phyloP scores from a whole-genome alignment of 1,140 invertebrate genomes.

The Lucilia sericata region DNA sequence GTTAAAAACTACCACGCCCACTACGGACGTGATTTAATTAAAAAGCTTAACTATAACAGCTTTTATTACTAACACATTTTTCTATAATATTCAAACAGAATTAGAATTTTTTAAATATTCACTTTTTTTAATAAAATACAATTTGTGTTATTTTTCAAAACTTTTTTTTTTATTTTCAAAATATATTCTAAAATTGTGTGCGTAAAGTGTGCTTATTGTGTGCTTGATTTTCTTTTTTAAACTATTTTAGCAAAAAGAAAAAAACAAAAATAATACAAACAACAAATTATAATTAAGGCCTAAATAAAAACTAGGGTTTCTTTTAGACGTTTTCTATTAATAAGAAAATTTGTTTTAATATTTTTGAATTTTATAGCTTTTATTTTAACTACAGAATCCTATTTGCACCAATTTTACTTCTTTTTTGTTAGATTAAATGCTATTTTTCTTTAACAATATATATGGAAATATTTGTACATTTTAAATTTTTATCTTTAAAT shows the following conservation, averaged over 20 bases:
- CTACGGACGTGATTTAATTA: too few relatives aligned
- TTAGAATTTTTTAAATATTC: too few relatives aligned
- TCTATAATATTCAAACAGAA: too few relatives aligned
- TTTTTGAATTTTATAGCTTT: slow-evolving; percentile 4
- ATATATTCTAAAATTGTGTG: slow-evolving; percentile 23
- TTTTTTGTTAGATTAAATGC: background rate
- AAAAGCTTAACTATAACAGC: too few relatives aligned
- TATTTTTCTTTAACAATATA: background rate
- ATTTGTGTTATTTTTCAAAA: background rate
- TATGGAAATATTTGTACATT: slow-evolving; percentile 33
- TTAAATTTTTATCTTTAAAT: background rate
- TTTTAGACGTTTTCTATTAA: background rate
- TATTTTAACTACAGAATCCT: slow-evolving; percentile 17
- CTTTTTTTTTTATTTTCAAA: slow-evolving; percentile 1
- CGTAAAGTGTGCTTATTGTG: slow-evolving; percentile 22
- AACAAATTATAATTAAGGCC: slow-evolving; percentile 7
- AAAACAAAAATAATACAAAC: background rate
- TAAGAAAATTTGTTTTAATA: background rate
- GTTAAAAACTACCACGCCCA: too few relatives aligned
- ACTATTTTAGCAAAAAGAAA: slow-evolving; percentile 1
- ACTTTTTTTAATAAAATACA: background rate
- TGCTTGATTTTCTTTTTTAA: background rate
- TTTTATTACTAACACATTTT: too few relatives aligned
- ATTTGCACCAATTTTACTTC: slow-evolving; percentile 16
- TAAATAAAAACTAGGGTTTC: background rate